Conservation (phyloP, 2,113 vertebrate genomes). For the Thinocorus orbignyianus region DNA sequence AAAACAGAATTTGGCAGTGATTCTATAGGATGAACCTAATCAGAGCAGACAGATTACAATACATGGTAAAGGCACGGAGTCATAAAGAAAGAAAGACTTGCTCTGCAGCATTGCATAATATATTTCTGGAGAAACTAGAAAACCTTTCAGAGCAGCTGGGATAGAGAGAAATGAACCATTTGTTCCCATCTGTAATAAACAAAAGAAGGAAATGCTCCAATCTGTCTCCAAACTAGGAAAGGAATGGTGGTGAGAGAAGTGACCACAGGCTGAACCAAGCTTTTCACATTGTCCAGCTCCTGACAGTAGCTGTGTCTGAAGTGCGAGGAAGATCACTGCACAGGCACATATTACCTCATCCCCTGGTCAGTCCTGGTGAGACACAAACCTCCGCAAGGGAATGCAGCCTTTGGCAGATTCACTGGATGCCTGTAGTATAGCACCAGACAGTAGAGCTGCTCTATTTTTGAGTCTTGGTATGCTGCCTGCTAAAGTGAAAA, state of each 20-base stretch:
- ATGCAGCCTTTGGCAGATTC: neutral
- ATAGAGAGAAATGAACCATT: slow-evolving; percentile 43
- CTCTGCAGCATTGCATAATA: slow-evolving; percentile 18
- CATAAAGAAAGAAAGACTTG: slow-evolving; percentile 22
- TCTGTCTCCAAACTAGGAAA: slow-evolving; percentile 43
- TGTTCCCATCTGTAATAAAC: slow-evolving; percentile 44
- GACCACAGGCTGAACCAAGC: neutral
- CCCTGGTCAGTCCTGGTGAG: neutral
- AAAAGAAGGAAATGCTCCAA: slow-evolving; percentile 36
- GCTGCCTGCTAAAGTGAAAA: neutral
- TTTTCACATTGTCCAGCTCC: neutral
- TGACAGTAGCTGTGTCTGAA: slow-evolving; percentile 5
- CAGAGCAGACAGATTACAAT: slow-evolving; percentile 59
- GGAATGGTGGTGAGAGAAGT: slow-evolving; percentile 9
- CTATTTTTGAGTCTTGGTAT: neutral
- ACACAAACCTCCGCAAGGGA: neutral
- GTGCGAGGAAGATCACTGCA: neutral
- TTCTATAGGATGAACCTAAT: slow-evolving; percentile 61
- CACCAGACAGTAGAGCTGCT: neutral
- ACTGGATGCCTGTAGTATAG: neutral
- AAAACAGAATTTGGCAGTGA: slow-evolving; percentile 65
- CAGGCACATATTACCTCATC: neutral
- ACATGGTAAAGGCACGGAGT: slow-evolving; percentile 16
- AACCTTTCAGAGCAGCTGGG: slow-evolving; percentile 44
- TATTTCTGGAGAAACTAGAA: slow-evolving; percentile 59